Conservation (phyloP, 2,888 invertebrate species). For the Eucera pruinosa region DNA sequence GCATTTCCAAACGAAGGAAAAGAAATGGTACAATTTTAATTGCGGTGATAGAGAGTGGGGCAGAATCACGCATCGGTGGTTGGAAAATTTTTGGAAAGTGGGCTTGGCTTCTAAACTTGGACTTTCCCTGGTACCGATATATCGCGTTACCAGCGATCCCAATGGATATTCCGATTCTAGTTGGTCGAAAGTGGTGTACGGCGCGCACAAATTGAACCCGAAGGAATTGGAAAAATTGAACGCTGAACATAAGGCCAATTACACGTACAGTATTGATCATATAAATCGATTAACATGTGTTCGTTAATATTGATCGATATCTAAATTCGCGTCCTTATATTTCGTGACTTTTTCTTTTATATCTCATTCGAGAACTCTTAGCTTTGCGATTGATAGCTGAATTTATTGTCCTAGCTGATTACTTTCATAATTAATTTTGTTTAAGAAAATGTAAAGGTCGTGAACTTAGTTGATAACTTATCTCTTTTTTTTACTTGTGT, state of each 20-base stretch:
- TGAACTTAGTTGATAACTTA: too few species aligned
- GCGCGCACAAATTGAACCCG: conserved; percentile 79
- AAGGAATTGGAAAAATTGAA: conserved; percentile 80
- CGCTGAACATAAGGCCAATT: conserved; percentile 80
- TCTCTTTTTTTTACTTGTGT: too few species aligned
- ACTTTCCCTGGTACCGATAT: conserved; percentile 84
- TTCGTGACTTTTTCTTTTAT: too few species aligned
- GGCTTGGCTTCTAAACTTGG: conserved; percentile 83
- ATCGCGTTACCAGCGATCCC: conserved; percentile 81
- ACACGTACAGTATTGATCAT: conserved; percentile 81
- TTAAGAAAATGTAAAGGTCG: too few species aligned
- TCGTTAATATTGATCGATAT: too few species aligned
- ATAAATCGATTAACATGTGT: too few species aligned
- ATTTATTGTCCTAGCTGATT: too few species aligned
- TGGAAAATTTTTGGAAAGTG: conserved; percentile 86
- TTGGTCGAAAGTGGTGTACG: conserved; percentile 85
- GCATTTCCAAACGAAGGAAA: too few species aligned
- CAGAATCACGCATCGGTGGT: conserved; percentile 79
- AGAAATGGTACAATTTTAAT: background rate
- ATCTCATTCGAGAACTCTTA: too few species aligned
- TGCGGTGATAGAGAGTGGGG: conserved; percentile 73
- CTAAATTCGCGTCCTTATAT: too few species aligned
- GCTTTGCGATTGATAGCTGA: too few species aligned
- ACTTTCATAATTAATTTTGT: too few species aligned
- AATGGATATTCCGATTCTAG: conserved; percentile 75